Conservation (phyloP, 2,113 vertebrate genomes). For the Leptosomus discolor region DNA sequence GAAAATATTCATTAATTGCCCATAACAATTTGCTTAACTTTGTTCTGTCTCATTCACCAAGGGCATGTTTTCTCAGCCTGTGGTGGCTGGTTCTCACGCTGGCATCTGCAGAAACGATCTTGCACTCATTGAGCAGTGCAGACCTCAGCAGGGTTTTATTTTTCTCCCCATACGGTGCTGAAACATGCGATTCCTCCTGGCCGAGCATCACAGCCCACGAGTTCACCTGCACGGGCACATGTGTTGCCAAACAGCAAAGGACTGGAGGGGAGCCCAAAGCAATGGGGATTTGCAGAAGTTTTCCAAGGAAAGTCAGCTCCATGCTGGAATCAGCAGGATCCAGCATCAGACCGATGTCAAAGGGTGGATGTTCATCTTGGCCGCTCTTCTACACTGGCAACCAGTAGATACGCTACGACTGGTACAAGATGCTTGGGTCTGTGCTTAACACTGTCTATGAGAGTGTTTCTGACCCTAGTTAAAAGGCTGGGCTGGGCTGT, state of each 20-base stretch:
- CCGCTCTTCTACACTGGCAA: background rate
- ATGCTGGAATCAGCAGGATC: background rate
- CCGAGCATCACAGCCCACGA: background rate
- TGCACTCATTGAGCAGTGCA: background rate
- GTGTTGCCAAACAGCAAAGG: background rate
- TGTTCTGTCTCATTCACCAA: background rate
- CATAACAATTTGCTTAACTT: background rate
- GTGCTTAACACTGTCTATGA: background rate
- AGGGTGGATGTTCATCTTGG: background rate
- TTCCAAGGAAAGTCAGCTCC: background rate
- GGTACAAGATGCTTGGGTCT: background rate
- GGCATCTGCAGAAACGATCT: background rate
- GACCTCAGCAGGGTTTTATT: background rate
- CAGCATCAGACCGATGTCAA: background rate
- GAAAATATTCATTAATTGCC: background rate
- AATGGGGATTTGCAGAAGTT: background rate
- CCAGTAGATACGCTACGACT: background rate
- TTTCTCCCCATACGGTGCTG: background rate
- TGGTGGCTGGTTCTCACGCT: background rate
- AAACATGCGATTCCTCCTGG: background rate
- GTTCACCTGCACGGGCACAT: background rate
- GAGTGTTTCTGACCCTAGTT: background rate
- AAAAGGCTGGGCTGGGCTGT: background rate
- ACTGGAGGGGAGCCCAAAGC: background rate
- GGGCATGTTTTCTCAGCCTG: background rate